A percentile compares a stretch with the other conserved stretches of the same genome.
Conservation (phyloP, 2,113 vertebrate genomes). For the Myotis brandtii region DNA sequence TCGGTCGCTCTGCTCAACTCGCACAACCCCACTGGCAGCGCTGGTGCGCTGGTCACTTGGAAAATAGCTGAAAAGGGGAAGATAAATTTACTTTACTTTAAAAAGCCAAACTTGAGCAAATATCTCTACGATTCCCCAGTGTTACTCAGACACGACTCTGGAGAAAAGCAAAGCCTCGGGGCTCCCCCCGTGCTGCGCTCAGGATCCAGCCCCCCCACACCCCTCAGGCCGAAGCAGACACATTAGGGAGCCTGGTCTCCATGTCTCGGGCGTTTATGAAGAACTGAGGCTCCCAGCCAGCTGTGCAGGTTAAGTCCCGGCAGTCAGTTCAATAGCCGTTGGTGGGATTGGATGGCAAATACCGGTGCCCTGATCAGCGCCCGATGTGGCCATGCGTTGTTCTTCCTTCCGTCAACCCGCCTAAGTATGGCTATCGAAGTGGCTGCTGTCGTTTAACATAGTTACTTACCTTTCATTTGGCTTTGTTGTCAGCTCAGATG, state of each 20-base stretch:
- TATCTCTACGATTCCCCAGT: background rate
- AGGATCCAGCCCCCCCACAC: background rate
- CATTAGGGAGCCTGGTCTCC: slow-evolving; percentile 42
- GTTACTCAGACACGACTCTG: background rate
- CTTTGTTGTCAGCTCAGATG: slow-evolving; percentile 40
- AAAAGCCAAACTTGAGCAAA: background rate
- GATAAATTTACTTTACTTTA: slow-evolving; percentile 1
- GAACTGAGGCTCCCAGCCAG: background rate
- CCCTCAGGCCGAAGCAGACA: slow-evolving; percentile 43
- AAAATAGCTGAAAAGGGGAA: background rate
- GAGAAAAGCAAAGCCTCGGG: background rate
- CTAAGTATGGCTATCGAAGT: background rate
- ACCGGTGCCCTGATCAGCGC: background rate
- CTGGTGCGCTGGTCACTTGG: background rate
- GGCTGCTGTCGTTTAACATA: slow-evolving; percentile 26
- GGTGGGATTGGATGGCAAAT: slow-evolving; percentile 13
- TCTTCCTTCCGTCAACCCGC: background rate
- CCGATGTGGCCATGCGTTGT: background rate
- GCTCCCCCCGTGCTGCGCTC: background rate
- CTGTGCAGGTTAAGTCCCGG: background rate
- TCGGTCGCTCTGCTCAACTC: background rate
- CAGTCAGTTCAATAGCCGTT: background rate
- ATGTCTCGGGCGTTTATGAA: slow-evolving; percentile 45
- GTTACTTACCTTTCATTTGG: slow-evolving; percentile 47
- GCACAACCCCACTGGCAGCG: background rate